Evolutionary conservation across 2,888 invertebrate genomes (phyloP), one percentile per base, ranked within the genome.

Genomic region (Drosophila conformis): DNA sequence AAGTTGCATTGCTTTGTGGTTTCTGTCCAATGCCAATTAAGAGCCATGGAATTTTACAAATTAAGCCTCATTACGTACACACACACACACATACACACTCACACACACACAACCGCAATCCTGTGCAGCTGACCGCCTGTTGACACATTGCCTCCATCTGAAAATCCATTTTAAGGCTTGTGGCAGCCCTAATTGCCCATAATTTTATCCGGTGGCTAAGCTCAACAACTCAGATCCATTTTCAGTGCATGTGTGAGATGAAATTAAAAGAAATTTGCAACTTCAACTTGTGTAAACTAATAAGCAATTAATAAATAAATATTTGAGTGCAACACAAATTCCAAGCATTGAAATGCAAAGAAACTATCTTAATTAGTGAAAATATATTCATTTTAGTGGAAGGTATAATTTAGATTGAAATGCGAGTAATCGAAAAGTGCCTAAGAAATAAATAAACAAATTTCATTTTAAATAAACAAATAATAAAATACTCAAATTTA

Each of bases 31-130:
- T 87, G 89, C 87, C 89, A 89, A 87, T 87, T 87, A 89, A 85
- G 81, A 87, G 83, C 77, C 81, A 80, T 78, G 76, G 82, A 84
- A 82, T 82, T 87, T 82, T 79, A 84, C 89, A 87, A 87, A 87
- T 89, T 87, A 87, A 87, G 82, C 78, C 85, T 78, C 86, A 89
- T 87, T 87, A 89, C 77, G 69, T 69, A 38, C 29, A 61, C 58
- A 53, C 48, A 62, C 54, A 59, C 59, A 59, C 60, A 68, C 51
- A 51, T 1, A 33, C 27, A 64, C 48, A 66, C 56, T 49, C 40
- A 63, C 69, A 63, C 61, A 69, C 73, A 57, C 61, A 66, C 57
- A 68, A 87, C 84, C 84, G 49, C 84, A 88, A 82, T 75, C 68
- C 71, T 73, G 69, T 88, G 78, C 88, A 86, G 53, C 71, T 69